Percentiles rank a stretch among this genome's conserved stretches.
Evolutionary conservation across 1,140 invertebrate genomes (phyloP).

Genomic region (Penaeus indicus): DNA sequence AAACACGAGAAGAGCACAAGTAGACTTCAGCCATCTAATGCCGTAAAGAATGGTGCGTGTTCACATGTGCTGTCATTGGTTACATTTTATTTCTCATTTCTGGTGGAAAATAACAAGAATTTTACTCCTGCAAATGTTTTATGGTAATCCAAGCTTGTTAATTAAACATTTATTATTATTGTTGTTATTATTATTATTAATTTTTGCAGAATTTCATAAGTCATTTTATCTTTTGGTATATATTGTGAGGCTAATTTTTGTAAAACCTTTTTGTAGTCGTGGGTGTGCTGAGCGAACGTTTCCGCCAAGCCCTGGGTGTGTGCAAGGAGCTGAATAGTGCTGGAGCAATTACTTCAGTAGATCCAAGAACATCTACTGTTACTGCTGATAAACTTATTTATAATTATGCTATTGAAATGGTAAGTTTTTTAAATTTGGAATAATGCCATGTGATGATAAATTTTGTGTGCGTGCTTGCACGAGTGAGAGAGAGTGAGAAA

Average conservation of each 20-base stretch:
- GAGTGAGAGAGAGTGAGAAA: no score
- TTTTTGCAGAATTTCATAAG: no score
- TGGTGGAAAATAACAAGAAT: neutral
- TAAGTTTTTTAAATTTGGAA: slow-evolving; percentile 71
- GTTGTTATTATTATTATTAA: no score
- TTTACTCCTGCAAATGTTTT: no score
- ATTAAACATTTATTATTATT: neutral
- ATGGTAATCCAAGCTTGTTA: no score
- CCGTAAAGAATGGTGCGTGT: slow-evolving; percentile 86
- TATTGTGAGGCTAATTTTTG: neutral
- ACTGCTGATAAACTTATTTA: slow-evolving; percentile 96
- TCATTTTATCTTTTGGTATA: no score
- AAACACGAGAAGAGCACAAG: slow-evolving; percentile 87
- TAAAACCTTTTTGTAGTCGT: slow-evolving; percentile 77
- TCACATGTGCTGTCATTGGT: slow-evolving; percentile 65
- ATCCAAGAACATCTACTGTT: slow-evolving; percentile 68
- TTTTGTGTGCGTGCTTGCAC: no score
- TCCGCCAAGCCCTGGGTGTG: slow-evolving; percentile 86
- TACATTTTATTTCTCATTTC: neutral
- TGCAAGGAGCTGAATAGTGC: slow-evolving; percentile 88
- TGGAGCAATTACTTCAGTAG: slow-evolving; percentile 47
- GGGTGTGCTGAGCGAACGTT: slow-evolving; percentile 88
- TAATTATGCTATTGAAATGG: slow-evolving; percentile 95
- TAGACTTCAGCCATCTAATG: slow-evolving; percentile 88
- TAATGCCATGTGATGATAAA: neutral